Base-by-base conservation (phyloP, 2,888 invertebrate genomes). In the Epsilonema sp. region DNA sequence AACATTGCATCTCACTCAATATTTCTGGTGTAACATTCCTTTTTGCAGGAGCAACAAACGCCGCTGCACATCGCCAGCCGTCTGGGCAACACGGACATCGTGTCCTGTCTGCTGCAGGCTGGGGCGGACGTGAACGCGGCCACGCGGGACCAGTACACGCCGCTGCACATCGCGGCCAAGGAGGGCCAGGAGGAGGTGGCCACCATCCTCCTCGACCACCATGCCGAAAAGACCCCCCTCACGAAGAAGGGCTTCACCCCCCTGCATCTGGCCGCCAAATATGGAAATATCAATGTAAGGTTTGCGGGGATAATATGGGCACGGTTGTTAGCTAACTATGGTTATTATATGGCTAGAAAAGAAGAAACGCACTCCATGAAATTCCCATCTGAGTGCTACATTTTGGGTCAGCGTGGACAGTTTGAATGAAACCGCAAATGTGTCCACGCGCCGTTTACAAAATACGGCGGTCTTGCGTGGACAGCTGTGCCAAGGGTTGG, bases 231-330 rank as follows among this genome's bases (percentile, higher is more conserved):
- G 54, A 82, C 82, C 46, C 80, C 90, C 16, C 82, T 89, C 1
- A 97, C 94, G 20, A 94, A 94, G 65, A 72, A 73, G 60, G 94
- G 94, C 52, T 94, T 97, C 68, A 94, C 94, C 2, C 94, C 97
- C 1, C 72, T 99, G 22, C 97, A 99, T 70, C 75, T 99, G 58
- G 90, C 97, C 39, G 85, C 92, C 44, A 97, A 97, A 71, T 92
- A 97, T 65, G 94, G 94, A n/a, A 87, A 94, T 64, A 77, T 90
- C 60, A 86, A 85, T 70, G 89, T 51, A n/a, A n/a, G n/a, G n/a
- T n/a, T n/a, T n/a, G n/a, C n/a, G n/a, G n/a, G n/a, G n/a, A n/a
- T n/a, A n/a, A n/a, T n/a, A n/a, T n/a, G n/a, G n/a, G n/a, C n/a
- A n/a, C n/a, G n/a, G n/a, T n/a, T n/a, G n/a, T n/a, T n/a, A n/a